Evolutionary conservation across 2,797 vertebrate species (phyloP).

Genomic region (Propithecus deckenii): DNA sequence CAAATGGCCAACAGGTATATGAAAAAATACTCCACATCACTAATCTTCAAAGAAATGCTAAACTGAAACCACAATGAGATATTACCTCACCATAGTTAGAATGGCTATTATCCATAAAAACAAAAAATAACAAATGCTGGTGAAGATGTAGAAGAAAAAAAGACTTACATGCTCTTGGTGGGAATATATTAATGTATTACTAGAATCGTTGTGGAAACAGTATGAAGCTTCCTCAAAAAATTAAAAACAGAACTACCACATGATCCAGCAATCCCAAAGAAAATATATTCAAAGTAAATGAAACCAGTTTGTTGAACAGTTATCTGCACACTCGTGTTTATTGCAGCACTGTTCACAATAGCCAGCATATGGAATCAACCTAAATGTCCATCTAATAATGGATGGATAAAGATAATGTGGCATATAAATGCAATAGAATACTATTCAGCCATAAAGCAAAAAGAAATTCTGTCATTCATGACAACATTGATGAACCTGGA

Average conservation of each 20-base stretch:
- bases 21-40: neutral
- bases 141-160: neutral
- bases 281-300: neutral
- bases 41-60: neutral
- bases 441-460: neutral
- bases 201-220: neutral
- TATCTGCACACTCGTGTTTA: neutral
- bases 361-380: neutral
- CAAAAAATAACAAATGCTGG: neutral
- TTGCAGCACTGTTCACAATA: neutral
- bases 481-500: neutral
- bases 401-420: neutral
- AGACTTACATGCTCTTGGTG: neutral
- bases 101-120: neutral
- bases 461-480: neutral
- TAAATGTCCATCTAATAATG: neutral
- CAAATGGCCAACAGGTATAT: neutral
- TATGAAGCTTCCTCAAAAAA: neutral
- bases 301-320: neutral
- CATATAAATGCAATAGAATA: neutral
- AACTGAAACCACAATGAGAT: neutral
- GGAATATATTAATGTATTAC: neutral
- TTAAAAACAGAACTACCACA: neutral
- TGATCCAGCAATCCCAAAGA: neutral
- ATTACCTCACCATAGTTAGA: neutral